Evolutionary conservation across 2,888 invertebrate species (phyloP).

Genomic region (Acanthosepion lycidas): DNA sequence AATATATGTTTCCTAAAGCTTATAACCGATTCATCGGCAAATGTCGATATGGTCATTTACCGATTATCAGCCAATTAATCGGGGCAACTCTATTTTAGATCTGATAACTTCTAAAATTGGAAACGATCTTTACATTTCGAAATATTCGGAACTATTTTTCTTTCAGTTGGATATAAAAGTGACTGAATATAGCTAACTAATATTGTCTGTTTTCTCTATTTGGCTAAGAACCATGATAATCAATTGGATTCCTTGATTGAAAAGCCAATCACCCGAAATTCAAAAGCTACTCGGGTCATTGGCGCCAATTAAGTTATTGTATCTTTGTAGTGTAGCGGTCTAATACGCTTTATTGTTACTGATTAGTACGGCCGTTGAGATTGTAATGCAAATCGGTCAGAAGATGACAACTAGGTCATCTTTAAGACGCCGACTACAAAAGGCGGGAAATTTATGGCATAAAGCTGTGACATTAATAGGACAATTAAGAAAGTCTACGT

Average conservation of each 20-base stretch:
- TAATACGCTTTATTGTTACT: neutral
- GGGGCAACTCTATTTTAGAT: too few species aligned
- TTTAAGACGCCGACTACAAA: neutral
- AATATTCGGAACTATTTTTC: too few species aligned
- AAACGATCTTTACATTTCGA: too few species aligned
- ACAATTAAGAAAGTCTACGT: neutral
- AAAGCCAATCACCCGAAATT: neutral
- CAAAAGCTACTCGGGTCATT: neutral
- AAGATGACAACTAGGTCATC: neutral
- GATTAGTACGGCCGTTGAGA: neutral
- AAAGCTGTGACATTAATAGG: neutral
- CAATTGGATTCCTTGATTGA: neutral
- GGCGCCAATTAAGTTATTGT: conserved; percentile 33
- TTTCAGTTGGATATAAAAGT: too few species aligned
- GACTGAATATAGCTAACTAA: too few species aligned
- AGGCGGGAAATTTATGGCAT: neutral
- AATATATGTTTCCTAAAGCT: too few species aligned
- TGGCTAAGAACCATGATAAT: neutral
- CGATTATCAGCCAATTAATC: too few species aligned
- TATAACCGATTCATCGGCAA: too few species aligned
- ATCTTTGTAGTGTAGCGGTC: neutral
- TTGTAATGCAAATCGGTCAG: neutral
- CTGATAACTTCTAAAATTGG: too few species aligned
- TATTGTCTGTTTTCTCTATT: too few species aligned
- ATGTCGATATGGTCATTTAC: too few species aligned